Evolutionary conservation across 2,797 vertebrate species (phyloP), one percentile per base, ranked within the genome.

Genomic region (Apogon talboti): DNA sequence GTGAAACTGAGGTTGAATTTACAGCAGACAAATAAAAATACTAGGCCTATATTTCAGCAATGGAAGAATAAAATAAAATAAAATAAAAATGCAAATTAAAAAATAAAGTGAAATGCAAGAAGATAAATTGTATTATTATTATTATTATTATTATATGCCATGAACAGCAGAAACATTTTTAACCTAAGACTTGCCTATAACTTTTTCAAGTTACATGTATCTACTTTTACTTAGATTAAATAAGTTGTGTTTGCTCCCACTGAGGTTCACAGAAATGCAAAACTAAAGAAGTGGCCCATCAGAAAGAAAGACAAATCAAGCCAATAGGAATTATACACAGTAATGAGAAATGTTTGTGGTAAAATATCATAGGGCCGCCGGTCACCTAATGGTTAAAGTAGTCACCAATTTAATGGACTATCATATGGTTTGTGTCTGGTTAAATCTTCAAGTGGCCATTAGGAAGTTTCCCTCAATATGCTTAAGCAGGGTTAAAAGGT

Each of bases 401-500:
- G 41, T 38, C 37, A 37, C 11, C 45, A 37, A 5, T 11, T 33
- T 58, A 54, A 69, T 60, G 19, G 52, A 61, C 9, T 18, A 9
- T 71, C 62, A 65, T 48, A 76, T 90, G 89, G 81, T 86, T 86
- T 79, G 42, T 83, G 88, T 93, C 89, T 67, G 55, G 60, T 82
- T 81, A 91, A 90, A 66, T 75, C 84, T 81, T 92, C 67, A 92
- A 93, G 91, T 88, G 89, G 85, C 83, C 69, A 59, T 92, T 87
- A 88, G 58, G 56, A 78, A 46, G 59, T 85, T 84, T 91, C 89
- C 74, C 75, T 92, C 91, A 89, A 76, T 78, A 38, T 52, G 68
- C 78, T 84, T 74, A 60, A 76, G 78, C 70, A 70, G 76, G 74
- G 75, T 78, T 76, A 82, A 88, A 88, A 82, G 85, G 85, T 88